Base-by-base conservation (phyloP, 1,140 invertebrate genomes). In the Papilio machaon region DNA sequence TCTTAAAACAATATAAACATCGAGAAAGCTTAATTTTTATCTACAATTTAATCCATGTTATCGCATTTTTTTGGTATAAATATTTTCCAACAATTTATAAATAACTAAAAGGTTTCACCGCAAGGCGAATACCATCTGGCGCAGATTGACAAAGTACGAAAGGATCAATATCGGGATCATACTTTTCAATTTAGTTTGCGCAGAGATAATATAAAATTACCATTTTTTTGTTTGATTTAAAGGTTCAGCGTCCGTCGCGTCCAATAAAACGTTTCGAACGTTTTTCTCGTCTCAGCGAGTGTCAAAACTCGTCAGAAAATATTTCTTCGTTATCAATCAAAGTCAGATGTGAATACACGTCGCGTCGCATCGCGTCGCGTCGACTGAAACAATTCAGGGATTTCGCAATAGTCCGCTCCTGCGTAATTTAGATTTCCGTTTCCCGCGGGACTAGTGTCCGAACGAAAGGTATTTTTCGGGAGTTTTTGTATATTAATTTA, bases 121-220 rank as follows among this genome's bases (percentile, higher is more conserved):
- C 30, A 17, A 70, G 60, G 13, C 11, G 30, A 70, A 35, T 64
- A 70, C 64, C 64, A 70, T 70, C 64, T 70, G 64, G 23, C 23
- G 13, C 30, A 70, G 64, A 70, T 70, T 70, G 64, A 70, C 64
- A 70, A 70, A 70, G 64, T 70, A 70, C 64, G 64, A 70, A 38
- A 70, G 23, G 64, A 70, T 70, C 64, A 70, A 70, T 70, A 70
- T 70, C 23, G 64, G 64, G 64, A 70, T 70, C 64, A 70, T 70
- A 35, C 64, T 70, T 70, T 70, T 70, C 64, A 70, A 70, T 70
- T 70, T 70, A 70, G 64, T 70, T 70, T 70, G 30, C 30, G 23
- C 64, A 70, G 64, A 70, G 64, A 70, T 38, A 70, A 70, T 70
- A 70, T 70, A 70, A 70, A 70, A 70, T 70, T 70, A 70, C 64